Evolutionary conservation across 2,113 vertebrate species (phyloP), one percentile per base, ranked within the genome.

Genomic region (Tinamus guttatus): DNA sequence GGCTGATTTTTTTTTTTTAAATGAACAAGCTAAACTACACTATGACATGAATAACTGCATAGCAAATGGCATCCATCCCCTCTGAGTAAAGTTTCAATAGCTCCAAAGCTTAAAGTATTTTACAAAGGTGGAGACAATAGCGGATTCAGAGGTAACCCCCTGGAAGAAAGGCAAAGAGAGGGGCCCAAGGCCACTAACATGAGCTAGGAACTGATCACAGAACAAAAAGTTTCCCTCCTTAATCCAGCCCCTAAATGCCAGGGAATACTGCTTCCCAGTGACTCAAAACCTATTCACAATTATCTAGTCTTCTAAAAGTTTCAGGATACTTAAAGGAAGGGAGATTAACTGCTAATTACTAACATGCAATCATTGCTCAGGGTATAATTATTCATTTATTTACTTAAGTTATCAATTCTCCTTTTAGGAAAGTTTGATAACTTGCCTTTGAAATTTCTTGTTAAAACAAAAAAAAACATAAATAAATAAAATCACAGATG

Each of bases 161-260:
- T n/a, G 56, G 36, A 80, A 85, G 43, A 15, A 73, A 85, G 70
- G 52, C 18, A 82, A 82, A 60, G 68, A 51, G 75, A 95, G 70
- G 28, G 85, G 85, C 54, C 41, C 54, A 83, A 85, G 59, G 81
- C 27, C 59, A 85, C 14, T 1, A 49, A 34, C 65, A 62, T 3
- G 8, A 86, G 34, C 73, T 60, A 95, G 52, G 18, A 76, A 49
- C n/a, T 91, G 65, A 94, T 71, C 15, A 16, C 75, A 65, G 56
- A 94, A 85, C 84, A 93, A 88, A 90, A 85, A 54, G 67, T 83
- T 91, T 93, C 89, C 80, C 18, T 63, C 91, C 24, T 63, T 89
- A 87, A 94, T 95, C 89, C 81, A 78, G 22, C 43, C 40, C 16
- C 18, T 22, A 59, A 24, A 19, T 58, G n/a, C 74, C 58, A 43